Conservation (phyloP, 2,113 vertebrate genomes). For the Falcunculus frontatus region DNA sequence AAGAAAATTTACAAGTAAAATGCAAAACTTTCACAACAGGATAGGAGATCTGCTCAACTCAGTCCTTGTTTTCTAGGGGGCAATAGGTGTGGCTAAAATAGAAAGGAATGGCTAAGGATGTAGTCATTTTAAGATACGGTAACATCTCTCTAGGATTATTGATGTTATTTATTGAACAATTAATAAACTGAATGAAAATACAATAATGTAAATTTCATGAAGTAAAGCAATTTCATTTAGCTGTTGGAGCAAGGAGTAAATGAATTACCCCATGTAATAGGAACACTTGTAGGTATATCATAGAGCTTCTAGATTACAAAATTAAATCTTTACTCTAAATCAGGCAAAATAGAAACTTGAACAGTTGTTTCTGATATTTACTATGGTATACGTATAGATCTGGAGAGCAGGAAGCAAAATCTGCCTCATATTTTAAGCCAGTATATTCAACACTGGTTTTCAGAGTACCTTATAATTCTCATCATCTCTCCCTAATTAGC, state of each 20-base stretch:
- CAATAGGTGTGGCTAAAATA: not conserved
- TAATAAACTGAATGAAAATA: not conserved
- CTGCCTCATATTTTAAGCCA: not conserved
- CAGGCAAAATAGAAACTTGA: not conserved
- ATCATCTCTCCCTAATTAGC: not conserved
- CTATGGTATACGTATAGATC: not conserved
- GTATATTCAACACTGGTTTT: not conserved
- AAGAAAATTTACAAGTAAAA: not conserved
- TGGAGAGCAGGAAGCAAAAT: not conserved
- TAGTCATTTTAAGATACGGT: not conserved
- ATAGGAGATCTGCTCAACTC: not conserved
- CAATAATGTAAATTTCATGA: not conserved
- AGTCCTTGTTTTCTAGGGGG: not conserved
- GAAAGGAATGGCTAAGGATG: not conserved
- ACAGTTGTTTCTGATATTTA: not conserved
- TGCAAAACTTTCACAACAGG: not conserved
- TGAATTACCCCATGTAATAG: not conserved
- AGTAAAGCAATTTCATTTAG: not conserved
- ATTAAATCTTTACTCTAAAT: not conserved
- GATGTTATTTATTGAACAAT: not conserved
- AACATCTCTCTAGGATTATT: not conserved
- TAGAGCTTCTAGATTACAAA: not conserved
- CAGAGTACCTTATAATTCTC: not conserved
- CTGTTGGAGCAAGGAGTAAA: not conserved
- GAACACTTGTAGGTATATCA: not conserved